Conservation (phyloP, 2,113 vertebrate genomes). For the Prionailurus bengalensis region DNA sequence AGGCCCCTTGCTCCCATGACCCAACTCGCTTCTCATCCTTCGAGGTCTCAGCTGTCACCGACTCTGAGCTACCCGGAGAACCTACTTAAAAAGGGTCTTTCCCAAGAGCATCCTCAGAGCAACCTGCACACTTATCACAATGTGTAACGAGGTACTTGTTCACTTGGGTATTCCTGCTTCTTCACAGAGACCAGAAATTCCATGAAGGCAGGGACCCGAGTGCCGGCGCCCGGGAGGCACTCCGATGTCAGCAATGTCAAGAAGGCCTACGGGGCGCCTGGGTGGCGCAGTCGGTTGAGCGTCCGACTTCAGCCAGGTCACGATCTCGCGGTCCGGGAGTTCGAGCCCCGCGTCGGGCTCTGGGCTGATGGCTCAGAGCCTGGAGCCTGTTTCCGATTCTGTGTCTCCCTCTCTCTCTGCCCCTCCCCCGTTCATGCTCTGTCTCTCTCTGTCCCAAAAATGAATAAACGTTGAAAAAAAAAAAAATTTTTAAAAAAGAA, state of each 20-base stretch:
- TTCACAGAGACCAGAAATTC: neutral
- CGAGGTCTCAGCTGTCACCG: neutral
- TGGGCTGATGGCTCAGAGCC: too few species aligned
- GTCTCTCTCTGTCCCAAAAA: too few species aligned
- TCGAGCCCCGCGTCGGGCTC: too few species aligned
- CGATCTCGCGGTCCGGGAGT: too few species aligned
- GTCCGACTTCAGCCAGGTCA: too few species aligned
- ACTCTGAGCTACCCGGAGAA: neutral
- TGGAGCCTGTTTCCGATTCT: too few species aligned
- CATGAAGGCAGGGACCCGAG: neutral
- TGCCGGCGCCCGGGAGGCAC: neutral
- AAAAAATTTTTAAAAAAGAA: neutral
- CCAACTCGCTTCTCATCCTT: neutral
- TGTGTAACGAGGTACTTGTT: too few species aligned
- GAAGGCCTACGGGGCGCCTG: neutral
- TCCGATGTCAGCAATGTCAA: neutral
- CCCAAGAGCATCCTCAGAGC: neutral
- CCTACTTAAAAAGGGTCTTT: neutral
- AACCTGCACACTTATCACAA: neutral
- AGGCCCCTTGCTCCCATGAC: neutral
- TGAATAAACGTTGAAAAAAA: too few species aligned
- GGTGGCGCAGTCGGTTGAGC: too few species aligned
- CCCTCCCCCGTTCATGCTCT: too few species aligned
- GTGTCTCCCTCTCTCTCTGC: too few species aligned
- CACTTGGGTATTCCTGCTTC: neutral